Percentiles rank a stretch among this genome's conserved stretches.
Evolutionary conservation across 2,888 invertebrate species (phyloP).

Genomic region (Apocheima hispidaria): DNA sequence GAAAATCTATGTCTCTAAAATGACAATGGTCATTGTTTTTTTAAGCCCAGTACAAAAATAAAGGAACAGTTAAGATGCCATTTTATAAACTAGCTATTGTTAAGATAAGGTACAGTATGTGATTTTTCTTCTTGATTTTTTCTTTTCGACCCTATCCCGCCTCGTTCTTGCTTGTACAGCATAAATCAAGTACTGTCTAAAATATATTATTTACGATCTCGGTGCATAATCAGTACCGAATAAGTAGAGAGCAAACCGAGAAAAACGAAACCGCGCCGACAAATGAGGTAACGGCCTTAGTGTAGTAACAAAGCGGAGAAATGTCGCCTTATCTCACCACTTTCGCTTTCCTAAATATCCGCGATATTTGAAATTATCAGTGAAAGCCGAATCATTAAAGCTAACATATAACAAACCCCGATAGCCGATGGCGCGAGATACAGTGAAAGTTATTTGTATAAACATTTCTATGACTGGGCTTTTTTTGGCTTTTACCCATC

Average conservation of each 20-base stretch:
- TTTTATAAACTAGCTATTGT: background rate
- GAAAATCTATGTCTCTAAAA: no score
- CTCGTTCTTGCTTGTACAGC: no score
- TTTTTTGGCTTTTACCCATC: slow-evolving; percentile 1
- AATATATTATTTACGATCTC: no score
- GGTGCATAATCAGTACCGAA: background rate
- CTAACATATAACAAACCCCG: slow-evolving; percentile 26
- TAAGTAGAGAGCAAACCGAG: background rate
- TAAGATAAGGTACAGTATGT: background rate
- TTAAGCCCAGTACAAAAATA: no score
- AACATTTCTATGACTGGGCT: slow-evolving; percentile 23
- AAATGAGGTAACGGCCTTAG: no score
- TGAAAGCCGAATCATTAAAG: slow-evolving; percentile 40
- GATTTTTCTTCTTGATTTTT: no score
- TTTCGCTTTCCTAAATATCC: slow-evolving; percentile 33
- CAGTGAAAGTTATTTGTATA: slow-evolving; percentile 41
- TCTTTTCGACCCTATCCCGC: no score
- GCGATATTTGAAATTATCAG: slow-evolving; percentile 38
- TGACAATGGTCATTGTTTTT: no score
- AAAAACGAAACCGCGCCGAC: background rate
- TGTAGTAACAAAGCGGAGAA: slow-evolving; percentile 7
- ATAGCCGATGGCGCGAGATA: slow-evolving; percentile 27
- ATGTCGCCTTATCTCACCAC: slow-evolving; percentile 20
- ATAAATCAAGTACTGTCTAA: no score
- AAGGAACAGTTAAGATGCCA: no score